Evolutionary conservation across 2,113 vertebrate species (phyloP).

Genomic region (Morone saxatilis): DNA sequence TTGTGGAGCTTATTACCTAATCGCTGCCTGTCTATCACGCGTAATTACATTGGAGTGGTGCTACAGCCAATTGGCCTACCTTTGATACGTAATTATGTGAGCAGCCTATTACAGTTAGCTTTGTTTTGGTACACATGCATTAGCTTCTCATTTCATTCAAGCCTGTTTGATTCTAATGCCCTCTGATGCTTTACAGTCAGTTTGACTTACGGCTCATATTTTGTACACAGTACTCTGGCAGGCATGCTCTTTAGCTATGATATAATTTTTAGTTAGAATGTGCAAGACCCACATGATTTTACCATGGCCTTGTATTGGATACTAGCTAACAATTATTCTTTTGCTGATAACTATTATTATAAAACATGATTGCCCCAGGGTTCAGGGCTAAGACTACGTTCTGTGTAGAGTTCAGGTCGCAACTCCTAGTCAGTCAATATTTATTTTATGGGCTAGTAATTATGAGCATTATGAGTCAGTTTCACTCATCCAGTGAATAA

Average conservation of each 20-base stretch:
- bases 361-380: background rate
- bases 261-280: background rate
- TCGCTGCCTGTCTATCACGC: conserved; percentile 17
- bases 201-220: background rate
- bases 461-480: too few species aligned
- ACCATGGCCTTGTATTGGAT: conserved; percentile 3
- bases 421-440: background rate
- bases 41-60: conserved; percentile 39
- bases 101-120: conserved; percentile 13
- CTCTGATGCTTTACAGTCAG: background rate
- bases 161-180: background rate
- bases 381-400: background rate
- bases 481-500: background rate
- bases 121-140: background rate
- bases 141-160: background rate
- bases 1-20: conserved; percentile 67
- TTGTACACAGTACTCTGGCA: background rate
- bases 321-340: background rate
- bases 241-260: background rate
- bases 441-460: background rate
- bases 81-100: conserved; percentile 22
- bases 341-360: background rate
- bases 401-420: background rate
- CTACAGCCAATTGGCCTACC: conserved; percentile 29
- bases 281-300: background rate